Conservation (phyloP, 2,797 vertebrate genomes). For the Macropus fuliginosus region DNA sequence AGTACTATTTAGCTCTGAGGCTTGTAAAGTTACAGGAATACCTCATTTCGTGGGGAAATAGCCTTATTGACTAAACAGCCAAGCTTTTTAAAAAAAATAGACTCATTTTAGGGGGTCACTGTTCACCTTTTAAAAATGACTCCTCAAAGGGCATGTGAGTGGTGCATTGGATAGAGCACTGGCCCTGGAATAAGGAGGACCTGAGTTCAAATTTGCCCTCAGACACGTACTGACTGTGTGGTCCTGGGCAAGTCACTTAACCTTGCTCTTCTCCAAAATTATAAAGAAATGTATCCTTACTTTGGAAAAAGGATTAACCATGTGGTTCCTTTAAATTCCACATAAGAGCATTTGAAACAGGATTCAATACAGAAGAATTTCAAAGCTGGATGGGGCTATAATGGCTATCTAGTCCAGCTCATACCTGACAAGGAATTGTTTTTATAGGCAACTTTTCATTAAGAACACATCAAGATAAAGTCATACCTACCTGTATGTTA, state of each 20-base stretch:
- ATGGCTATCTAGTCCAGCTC: not conserved
- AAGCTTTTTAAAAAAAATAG: not conserved
- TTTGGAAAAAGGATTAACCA: not conserved
- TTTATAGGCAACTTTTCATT: not conserved
- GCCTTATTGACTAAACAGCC: not conserved
- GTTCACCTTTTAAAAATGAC: not conserved
- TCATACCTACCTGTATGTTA: not conserved
- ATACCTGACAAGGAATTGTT: not conserved
- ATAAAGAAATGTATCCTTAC: slow-evolving; percentile 25
- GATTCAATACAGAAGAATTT: slow-evolving; percentile 4
- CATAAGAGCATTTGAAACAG: slow-evolving; percentile 30
- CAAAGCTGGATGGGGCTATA: not conserved
- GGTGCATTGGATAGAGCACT: not conserved
- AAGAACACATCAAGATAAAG: not conserved
- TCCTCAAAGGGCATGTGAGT: not conserved
- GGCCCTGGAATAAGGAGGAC: not conserved
- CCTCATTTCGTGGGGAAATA: not conserved
- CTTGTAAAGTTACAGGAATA: not conserved
- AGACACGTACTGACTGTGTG: not conserved
- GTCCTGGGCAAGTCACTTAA: not conserved
- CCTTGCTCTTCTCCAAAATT: not conserved
- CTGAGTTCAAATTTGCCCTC: not conserved
- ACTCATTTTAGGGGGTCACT: not conserved
- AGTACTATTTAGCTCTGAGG: not conserved
- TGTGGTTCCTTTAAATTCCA: slow-evolving; percentile 7